Conservation (phyloP, 1,140 invertebrate genomes). For the Oncopodura yosiiana region DNA sequence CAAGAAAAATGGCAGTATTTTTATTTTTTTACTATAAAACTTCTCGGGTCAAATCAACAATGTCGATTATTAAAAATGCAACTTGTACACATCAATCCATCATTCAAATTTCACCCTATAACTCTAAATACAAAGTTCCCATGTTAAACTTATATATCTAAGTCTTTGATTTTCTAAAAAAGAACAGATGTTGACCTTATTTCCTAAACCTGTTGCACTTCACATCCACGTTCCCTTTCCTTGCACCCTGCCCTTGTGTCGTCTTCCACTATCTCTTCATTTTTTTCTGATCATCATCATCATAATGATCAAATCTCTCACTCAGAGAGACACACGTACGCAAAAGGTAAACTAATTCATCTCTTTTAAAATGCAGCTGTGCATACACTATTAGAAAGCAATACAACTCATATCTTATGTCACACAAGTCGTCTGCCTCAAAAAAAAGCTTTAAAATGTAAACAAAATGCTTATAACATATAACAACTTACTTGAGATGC, state of each 20-base stretch:
- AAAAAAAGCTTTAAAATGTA: background rate
- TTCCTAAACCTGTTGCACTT: constrained; percentile 34
- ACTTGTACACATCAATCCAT: too few species aligned
- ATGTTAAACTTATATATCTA: background rate
- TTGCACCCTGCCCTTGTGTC: constrained; percentile 5
- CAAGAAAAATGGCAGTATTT: too few species aligned
- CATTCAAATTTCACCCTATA: too few species aligned
- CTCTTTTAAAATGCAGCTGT: background rate
- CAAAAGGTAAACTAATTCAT: background rate
- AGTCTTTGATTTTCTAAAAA: constrained; percentile 11
- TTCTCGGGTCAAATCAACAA: too few species aligned
- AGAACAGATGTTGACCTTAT: constrained; percentile 33
- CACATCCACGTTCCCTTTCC: constrained; percentile 9
- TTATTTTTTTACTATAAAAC: too few species aligned
- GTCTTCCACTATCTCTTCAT: constrained; percentile 1
- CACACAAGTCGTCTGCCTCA: background rate
- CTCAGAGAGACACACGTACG: background rate
- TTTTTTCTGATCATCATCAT: constrained; percentile 8
- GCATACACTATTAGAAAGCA: background rate
- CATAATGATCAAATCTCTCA: constrained; percentile 2
- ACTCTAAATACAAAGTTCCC: too few species aligned
- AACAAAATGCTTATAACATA: background rate
- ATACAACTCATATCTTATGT: background rate
- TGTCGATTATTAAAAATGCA: too few species aligned
- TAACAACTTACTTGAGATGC: constrained; percentile 27